Conservation (phyloP, 1,140 invertebrate species). For the Scaptomyza hsui region DNA sequence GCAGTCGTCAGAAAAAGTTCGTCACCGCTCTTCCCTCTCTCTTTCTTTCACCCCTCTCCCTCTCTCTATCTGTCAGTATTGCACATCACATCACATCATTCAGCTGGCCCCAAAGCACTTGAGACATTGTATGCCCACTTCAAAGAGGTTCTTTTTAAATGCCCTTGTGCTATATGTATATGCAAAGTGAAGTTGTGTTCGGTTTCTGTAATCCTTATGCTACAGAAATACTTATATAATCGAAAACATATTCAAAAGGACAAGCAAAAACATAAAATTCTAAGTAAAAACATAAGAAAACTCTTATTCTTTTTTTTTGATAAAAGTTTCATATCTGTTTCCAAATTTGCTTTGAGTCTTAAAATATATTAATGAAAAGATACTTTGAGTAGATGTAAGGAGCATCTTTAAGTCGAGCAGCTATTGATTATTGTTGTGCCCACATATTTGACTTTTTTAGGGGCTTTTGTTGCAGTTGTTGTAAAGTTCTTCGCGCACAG, state of each 20-base stretch:
- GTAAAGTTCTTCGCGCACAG: constrained; percentile 56
- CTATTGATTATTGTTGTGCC: constrained; percentile 21
- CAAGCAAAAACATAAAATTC: neutral
- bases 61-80: constrained; percentile 19
- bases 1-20: constrained; percentile 55
- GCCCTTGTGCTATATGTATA: constrained; percentile 54
- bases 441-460: constrained; percentile 48
- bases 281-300: neutral
- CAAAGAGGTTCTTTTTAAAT: constrained; percentile 57
- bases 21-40: constrained; percentile 32
- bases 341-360: no score
- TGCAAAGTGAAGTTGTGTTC: constrained; percentile 24
- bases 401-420: constrained; percentile 56
- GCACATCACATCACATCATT: constrained; percentile 31
- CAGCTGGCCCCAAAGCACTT: constrained; percentile 56
- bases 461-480: constrained; percentile 28
- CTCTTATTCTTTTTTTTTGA: no score
- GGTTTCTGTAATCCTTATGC: constrained; percentile 15
- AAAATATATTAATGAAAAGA: no score
- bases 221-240: constrained; percentile 10
- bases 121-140: constrained; percentile 71
- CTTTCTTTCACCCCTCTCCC: constrained; percentile 27
- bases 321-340: no score
- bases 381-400: constrained; percentile 34
- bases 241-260: neutral